A percentile compares a stretch with the other conserved stretches of the same genome.
Conservation (phyloP, 2,888 invertebrate genomes). For the Thereva nobilitata region DNA sequence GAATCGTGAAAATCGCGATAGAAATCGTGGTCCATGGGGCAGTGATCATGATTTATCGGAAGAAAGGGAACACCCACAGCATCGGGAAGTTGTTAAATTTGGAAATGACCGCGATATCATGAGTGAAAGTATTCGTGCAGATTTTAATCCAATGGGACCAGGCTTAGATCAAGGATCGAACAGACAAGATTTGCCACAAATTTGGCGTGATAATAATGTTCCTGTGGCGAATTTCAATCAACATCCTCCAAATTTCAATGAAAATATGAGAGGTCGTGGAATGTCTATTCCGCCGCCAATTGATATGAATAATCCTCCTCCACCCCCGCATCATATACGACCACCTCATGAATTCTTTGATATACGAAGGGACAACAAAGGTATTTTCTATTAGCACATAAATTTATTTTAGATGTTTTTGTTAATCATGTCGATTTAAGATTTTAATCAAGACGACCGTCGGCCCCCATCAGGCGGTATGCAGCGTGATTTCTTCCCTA, state of each 20-base stretch:
- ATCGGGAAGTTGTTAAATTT: slow-evolving; percentile 49
- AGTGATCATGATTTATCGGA: slow-evolving; percentile 48
- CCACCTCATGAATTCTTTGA: slow-evolving; percentile 35
- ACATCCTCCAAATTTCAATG: slow-evolving; percentile 19
- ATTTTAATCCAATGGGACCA: slow-evolving; percentile 42
- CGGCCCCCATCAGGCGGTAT: slow-evolving; percentile 46
- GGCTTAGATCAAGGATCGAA: slow-evolving; percentile 34
- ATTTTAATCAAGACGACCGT: slow-evolving; percentile 35
- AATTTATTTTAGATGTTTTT: background rate
- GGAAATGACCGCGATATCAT: slow-evolving; percentile 60
- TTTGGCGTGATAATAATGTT: slow-evolving; percentile 48
- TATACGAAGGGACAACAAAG: slow-evolving; percentile 34
- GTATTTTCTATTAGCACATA: background rate
- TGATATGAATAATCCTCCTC: slow-evolving; percentile 31
- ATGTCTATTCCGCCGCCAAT: slow-evolving; percentile 20
- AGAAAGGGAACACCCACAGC: slow-evolving; percentile 42
- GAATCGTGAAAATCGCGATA: slow-evolving; percentile 44
- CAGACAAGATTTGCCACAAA: slow-evolving; percentile 32
- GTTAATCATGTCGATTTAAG: slow-evolving; percentile 12
- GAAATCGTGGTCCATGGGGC: slow-evolving; percentile 45
- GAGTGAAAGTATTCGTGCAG: slow-evolving; percentile 55
- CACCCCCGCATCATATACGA: slow-evolving; percentile 11
- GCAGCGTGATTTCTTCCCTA: slow-evolving; percentile 52
- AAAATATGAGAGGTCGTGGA: slow-evolving; percentile 19
- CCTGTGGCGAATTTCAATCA: slow-evolving; percentile 33